A percentile compares a stretch with the other conserved stretches of the same genome.
Conservation (phyloP, 2,797 vertebrate genomes). For the Silurus aristotelis region DNA sequence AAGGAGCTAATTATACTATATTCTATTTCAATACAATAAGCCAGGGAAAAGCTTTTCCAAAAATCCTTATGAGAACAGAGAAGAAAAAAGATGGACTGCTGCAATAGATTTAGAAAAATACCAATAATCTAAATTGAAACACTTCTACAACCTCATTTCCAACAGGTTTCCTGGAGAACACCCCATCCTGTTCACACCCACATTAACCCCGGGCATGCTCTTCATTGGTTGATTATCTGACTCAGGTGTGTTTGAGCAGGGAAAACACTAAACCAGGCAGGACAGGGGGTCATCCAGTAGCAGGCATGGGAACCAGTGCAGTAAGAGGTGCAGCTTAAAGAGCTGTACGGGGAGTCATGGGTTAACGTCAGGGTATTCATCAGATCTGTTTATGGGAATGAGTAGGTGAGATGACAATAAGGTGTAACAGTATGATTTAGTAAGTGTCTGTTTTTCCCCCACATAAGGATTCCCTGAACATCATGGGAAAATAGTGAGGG, state of each 20-base stretch:
- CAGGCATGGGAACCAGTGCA: neutral
- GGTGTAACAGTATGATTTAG: neutral
- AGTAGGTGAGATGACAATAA: conserved; percentile 1
- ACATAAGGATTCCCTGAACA: neutral
- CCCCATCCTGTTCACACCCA: neutral
- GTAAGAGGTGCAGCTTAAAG: neutral
- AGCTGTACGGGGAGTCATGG: neutral
- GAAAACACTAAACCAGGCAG: neutral
- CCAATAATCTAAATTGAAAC: neutral
- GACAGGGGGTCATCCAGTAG: neutral
- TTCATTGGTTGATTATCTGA: neutral
- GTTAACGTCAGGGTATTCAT: neutral
- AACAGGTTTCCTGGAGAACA: conserved; percentile 26
- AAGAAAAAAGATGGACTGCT: neutral
- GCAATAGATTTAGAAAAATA: neutral
- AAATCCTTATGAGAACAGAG: neutral
- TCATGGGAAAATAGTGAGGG: conserved; percentile 1
- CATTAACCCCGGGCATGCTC: neutral
- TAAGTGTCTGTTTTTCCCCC: neutral
- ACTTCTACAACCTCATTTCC: neutral
- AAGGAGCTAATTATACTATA: neutral
- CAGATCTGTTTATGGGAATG: neutral
- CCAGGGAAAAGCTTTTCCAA: neutral
- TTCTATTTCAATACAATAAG: neutral
- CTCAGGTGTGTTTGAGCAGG: neutral